Evolutionary conservation across 1,140 invertebrate species (phyloP).

Genomic region (Drosophila ficusphila): DNA sequence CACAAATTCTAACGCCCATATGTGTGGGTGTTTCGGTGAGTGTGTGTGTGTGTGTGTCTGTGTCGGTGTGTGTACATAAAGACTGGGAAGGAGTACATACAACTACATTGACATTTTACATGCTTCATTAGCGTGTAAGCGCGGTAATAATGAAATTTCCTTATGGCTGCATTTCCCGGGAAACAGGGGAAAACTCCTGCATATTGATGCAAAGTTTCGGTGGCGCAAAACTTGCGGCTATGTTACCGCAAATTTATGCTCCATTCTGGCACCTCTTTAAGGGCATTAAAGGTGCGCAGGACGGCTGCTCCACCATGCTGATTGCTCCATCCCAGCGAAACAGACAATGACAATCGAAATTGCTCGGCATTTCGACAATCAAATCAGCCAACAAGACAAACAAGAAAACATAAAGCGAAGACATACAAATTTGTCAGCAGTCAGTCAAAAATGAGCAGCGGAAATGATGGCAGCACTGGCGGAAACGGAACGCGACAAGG

Average conservation of each 20-base stretch:
- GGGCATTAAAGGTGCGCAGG: slow-evolving; percentile 36
- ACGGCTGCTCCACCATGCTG: slow-evolving; percentile 20
- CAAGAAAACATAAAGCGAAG: slow-evolving; percentile 55
- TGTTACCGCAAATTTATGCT: slow-evolving; percentile 66
- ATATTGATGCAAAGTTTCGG: slow-evolving; percentile 73
- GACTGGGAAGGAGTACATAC: slow-evolving; percentile 13
- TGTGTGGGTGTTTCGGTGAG: too few relatives aligned
- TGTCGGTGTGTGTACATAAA: neutral
- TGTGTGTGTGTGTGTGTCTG: too few relatives aligned
- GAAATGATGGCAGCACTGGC: slow-evolving; percentile 73
- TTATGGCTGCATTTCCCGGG: slow-evolving; percentile 71
- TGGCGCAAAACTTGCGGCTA: slow-evolving; percentile 58
- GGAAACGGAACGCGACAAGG: slow-evolving; percentile 64
- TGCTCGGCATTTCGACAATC: slow-evolving; percentile 62
- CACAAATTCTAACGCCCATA: slow-evolving; percentile 20
- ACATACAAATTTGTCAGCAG: slow-evolving; percentile 61
- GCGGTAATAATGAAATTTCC: slow-evolving; percentile 82
- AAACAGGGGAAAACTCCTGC: slow-evolving; percentile 16
- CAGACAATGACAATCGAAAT: slow-evolving; percentile 61
- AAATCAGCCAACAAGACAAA: slow-evolving; percentile 66
- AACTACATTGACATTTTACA: slow-evolving; percentile 80
- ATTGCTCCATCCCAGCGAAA: slow-evolving; percentile 21
- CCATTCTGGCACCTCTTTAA: slow-evolving; percentile 42
- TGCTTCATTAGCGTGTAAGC: slow-evolving; percentile 82
- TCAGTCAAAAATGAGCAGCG: slow-evolving; percentile 75